Base-by-base conservation (phyloP, 2,797 vertebrate genomes). In the Podarcis lilfordi region DNA sequence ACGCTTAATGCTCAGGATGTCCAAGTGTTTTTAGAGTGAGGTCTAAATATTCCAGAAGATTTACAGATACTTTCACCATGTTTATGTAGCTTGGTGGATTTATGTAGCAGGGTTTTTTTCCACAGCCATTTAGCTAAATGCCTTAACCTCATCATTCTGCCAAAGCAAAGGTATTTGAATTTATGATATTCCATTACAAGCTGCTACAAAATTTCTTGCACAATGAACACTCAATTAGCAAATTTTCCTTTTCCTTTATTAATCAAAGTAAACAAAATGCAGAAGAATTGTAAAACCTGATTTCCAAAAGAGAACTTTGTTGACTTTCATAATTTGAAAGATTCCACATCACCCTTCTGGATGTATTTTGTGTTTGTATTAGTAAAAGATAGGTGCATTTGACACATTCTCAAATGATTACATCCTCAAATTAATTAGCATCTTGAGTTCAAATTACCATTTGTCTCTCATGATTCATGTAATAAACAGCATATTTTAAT, bases 201-300 rank as follows among this genome's bases (percentile, higher is more conserved):
- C 43, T n/a, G 77, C 40, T 83, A 83, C 80, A 84, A 71, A 80
- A 32, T 21, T 79, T 81, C 81, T 32, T 86, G 45, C 29, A 84
- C 3, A 85, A 40, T 76, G 11, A 91, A 10, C 68, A 8, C 6
- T 3, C 75, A 86, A 80, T 77, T 17, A 88, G 89, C 87, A 90
- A 1, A 86, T 25, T 5, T 82, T 92, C 19, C 13, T 95, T 86
- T 61, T 32, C 23, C 82, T 85, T 8, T 2, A 90, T 85, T 89
- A 82, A n/a, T 69, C 50, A 84, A 89, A 93, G 87, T 37, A 88
- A 91, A 91, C 35, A 89, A 86, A 84, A 75, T 0, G 2, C 5
- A 89, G 75, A 82, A 88, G 80, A 84, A 40, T 50, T 61, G 81
- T 23, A 35, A 86, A 55, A 72, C 69, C 76, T 40, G n/a, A 81